A percentile compares a stretch with the other conserved stretches of the same genome.
Evolutionary conservation across 2,797 vertebrate species (phyloP).

Genomic region (Tenualosa ilisha): DNA sequence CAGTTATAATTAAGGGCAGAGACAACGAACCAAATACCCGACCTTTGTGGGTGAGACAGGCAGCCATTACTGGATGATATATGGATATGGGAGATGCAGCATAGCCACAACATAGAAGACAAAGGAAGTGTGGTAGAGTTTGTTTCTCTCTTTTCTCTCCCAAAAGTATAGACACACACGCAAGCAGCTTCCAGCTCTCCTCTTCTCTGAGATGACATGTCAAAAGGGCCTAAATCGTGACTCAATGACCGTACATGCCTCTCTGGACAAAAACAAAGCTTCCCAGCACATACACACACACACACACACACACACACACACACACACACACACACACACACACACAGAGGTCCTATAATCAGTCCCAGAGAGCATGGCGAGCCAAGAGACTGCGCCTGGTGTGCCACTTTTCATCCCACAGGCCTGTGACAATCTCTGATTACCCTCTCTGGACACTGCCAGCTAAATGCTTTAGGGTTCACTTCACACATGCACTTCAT

Average conservation of each 20-base stretch:
- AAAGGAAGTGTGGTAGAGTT: not conserved
- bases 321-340: not conserved
- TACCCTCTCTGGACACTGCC: not conserved
- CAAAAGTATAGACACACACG: not conserved
- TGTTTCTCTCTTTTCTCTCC: not conserved
- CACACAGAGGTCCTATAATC: not conserved
- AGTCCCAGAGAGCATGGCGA: slow-evolving; percentile 1
- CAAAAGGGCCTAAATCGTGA: not conserved
- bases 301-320: not conserved
- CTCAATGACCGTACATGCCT: not conserved
- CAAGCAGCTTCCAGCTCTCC: not conserved
- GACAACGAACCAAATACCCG: not conserved
- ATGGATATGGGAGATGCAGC: not conserved
- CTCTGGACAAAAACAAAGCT: slow-evolving; percentile 13
- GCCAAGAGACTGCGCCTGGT: not conserved
- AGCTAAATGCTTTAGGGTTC: not conserved
- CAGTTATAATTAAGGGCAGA: not conserved
- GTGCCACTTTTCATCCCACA: not conserved
- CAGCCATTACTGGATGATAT: not conserved
- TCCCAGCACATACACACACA: slow-evolving; percentile 2
- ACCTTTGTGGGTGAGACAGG: not conserved
- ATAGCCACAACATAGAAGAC: not conserved
- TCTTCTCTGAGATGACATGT: not conserved
- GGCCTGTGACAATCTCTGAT: not conserved
- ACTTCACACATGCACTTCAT: slow-evolving; percentile 3